Base-by-base conservation (phyloP, 2,113 vertebrate genomes). In the Python bivittatus region DNA sequence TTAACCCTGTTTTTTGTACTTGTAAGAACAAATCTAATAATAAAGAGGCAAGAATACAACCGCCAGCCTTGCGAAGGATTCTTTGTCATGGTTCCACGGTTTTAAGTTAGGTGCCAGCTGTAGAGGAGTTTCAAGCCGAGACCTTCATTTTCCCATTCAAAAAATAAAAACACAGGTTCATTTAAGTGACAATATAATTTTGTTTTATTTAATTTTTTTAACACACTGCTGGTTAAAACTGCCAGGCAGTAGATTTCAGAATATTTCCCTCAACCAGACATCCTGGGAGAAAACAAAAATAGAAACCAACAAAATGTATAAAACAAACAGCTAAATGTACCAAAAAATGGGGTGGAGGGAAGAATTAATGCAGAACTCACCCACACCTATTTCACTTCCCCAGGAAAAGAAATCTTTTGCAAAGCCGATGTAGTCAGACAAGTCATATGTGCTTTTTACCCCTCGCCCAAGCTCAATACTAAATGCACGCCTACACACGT, bases 191-290 rank as follows among this genome's bases (percentile, higher is more conserved):
- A 96, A 96, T 95, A 96, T 95, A 97, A 92, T 91, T 92, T 89
- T 84, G 83, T 95, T 90, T 97, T 97, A 96, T 94, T 96, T 96
- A 94, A 96, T 95, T 94, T 95, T 93, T 95, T 95, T 91, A 96
- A 92, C 79, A 90, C 89, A 84, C 94, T 95, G 93, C 94, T 96
- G 95, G 96, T 90, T 94, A 93, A 96, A 96, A 94, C 85, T 27
- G 79, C 96, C 95, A 96, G 95, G 86, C 94, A 94, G 95, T 79
- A 88, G 56, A 94, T 96, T 95, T 96, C 61, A 94, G 92, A 95
- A 90, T 86, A 92, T 95, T 89, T 96, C 94, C 94, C 95, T 97
- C 94, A 96, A 96, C 64, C 96, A 95, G 94, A 96, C 92, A 91
- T 93, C 91, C 94, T 58, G 84, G 93, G 88, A 90, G 88, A 88